Conservation (phyloP, 2,113 vertebrate genomes). For the Varanus salvator region DNA sequence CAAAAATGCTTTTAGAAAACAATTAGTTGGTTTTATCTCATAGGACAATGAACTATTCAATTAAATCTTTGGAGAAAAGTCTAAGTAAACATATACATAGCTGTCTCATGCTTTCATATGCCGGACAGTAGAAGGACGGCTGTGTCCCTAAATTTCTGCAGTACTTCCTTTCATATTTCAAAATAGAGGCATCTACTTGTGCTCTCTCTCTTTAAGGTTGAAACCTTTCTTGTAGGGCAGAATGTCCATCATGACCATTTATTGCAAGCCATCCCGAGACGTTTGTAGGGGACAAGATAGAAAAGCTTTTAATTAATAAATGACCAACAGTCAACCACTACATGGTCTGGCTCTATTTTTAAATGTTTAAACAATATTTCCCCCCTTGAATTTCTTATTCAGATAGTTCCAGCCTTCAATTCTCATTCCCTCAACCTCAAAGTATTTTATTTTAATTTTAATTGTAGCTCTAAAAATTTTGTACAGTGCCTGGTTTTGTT, state of each 20-base stretch:
- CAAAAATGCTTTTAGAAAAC: not conserved
- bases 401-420: not conserved
- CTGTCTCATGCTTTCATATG: not conserved
- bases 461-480: too few relatives aligned
- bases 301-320: too few relatives aligned
- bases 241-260: not conserved
- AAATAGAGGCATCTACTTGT: not conserved
- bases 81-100: not conserved
- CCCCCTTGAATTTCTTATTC: too few relatives aligned
- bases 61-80: not conserved
- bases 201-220: too few relatives aligned
- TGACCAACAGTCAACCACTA: too few relatives aligned
- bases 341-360: too few relatives aligned
- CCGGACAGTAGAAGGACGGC: not conserved
- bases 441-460: not conserved
- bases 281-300: too few relatives aligned
- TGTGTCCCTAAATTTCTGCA: not conserved
- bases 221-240: not conserved
- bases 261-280: too few relatives aligned
- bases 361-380: too few relatives aligned
- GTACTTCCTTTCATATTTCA: not conserved
- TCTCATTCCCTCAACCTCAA: not conserved
- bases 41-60: not conserved
- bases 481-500: too few relatives aligned
- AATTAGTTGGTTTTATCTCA: not conserved